These are phyloP conservation scores for Dysdera silvatica DNA, from an alignment of 1,140 invertebrate genomes.

Conservation along the genomic window DNA sequence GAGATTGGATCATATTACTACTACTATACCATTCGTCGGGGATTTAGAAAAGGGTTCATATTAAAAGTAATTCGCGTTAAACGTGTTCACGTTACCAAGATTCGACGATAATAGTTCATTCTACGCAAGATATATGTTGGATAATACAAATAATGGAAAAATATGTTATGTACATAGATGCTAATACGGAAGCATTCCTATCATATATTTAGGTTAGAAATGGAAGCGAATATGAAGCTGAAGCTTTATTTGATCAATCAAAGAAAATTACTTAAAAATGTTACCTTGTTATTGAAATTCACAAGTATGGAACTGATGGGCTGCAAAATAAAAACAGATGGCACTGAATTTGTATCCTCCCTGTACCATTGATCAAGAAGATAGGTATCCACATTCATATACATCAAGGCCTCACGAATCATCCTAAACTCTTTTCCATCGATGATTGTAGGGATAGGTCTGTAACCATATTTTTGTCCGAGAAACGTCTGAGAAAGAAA, in stretches of 20 bases:
- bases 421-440: constrained; percentile 81
- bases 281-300: constrained; percentile 96
- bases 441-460: constrained; percentile 92
- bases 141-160: too few species aligned
- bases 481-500: constrained; percentile 65
- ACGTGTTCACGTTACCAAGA: too few species aligned
- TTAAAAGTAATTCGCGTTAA: too few species aligned
- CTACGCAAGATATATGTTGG: too few species aligned
- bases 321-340: constrained; percentile 81
- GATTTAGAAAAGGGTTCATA: too few species aligned
- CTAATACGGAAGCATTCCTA: too few species aligned
- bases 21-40: too few species aligned
- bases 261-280: background rate
- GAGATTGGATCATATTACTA: too few species aligned
- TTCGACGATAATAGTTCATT: too few species aligned
- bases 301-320: constrained; percentile 94
- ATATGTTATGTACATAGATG: too few species aligned
- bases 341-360: constrained; percentile 89
- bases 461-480: constrained; percentile 96
- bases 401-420: constrained; percentile 69
- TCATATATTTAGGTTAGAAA: too few species aligned
- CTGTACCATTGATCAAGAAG: constrained; percentile 91
- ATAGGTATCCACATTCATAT: constrained; percentile 65
- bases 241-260: constrained; percentile 55
- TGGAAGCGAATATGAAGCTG: too few species aligned